These are phyloP conservation scores for Clamator glandarius DNA, from an alignment of 2,797 vertebrate species.

Conservation along the genomic window DNA sequence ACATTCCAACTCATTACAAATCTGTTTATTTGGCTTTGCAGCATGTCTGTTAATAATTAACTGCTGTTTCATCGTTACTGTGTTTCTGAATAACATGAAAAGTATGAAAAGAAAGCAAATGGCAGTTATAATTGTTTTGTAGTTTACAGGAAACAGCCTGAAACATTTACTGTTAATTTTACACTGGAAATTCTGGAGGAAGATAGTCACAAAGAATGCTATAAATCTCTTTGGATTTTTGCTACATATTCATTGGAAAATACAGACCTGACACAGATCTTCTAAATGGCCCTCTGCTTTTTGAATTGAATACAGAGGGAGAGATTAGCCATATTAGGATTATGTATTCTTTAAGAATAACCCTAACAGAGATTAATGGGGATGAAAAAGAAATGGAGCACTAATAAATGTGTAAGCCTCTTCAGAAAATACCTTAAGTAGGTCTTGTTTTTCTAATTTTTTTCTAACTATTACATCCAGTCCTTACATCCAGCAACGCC, in stretches of 20 bases:
- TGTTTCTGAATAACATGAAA: neutral
- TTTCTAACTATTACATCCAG: neutral
- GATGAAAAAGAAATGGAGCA: slow-evolving; percentile 2
- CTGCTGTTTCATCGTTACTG: neutral
- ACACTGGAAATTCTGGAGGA: slow-evolving; percentile 2
- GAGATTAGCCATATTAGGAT: neutral
- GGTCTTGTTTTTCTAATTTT: slow-evolving; percentile 7
- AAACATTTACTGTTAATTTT: slow-evolving; percentile 33
- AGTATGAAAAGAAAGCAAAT: slow-evolving; percentile 14
- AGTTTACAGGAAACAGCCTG: slow-evolving; percentile 10
- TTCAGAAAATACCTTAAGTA: slow-evolving; percentile 11
- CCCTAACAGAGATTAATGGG: neutral
- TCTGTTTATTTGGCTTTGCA: neutral
- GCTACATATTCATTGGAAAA: neutral
- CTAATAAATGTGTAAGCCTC: neutral
- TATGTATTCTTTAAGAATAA: neutral
- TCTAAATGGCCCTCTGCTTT: neutral
- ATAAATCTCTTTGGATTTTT: neutral
- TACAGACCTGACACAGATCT: neutral
- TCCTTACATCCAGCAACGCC: neutral
- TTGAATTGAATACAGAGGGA: neutral
- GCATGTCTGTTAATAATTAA: slow-evolving; percentile 20
- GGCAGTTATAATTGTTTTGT: neutral
- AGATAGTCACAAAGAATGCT: neutral
- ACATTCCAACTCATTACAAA: neutral